phyloP scores from a whole-genome alignment of 2,797 vertebrate genomes.

The Notolepis coatsorum region DNA sequence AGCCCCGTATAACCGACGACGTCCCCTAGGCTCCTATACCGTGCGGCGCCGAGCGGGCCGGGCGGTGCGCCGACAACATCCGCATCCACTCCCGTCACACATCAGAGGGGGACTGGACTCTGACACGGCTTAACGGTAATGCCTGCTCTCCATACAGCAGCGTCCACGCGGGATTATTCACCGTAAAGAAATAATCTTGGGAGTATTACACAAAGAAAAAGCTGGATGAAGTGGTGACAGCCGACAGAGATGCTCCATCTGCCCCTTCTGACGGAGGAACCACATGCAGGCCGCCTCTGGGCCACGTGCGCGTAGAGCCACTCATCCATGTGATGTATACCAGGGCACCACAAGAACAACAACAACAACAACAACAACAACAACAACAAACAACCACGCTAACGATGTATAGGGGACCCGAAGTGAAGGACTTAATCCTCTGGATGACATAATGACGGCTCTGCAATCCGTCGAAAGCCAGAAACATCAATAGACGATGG shows the following conservation, averaged over 20 bases:
- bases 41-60: too few relatives aligned
- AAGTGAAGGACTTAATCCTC: too few relatives aligned
- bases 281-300: too few relatives aligned
- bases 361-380: too few relatives aligned
- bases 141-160: constrained; percentile 30
- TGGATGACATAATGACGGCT: background rate
- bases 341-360: too few relatives aligned
- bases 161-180: constrained; percentile 49
- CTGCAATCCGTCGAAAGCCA: background rate
- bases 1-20: too few relatives aligned
- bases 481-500: background rate
- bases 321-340: background rate
- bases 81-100: too few relatives aligned
- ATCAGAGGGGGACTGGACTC: too few relatives aligned
- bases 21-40: too few relatives aligned
- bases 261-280: constrained; percentile 31
- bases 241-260: constrained; percentile 39
- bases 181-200: constrained; percentile 39
- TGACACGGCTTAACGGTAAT: too few relatives aligned
- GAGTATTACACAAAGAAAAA: constrained; percentile 13
- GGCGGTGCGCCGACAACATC: too few relatives aligned
- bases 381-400: background rate
- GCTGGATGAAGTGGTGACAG: constrained; percentile 12
- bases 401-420: background rate
- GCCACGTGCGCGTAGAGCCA: constrained; percentile 1